A percentile compares a stretch with the other conserved stretches of the same genome.
Conservation (phyloP, 1,140 invertebrate genomes). For the Drosophila mayri region DNA sequence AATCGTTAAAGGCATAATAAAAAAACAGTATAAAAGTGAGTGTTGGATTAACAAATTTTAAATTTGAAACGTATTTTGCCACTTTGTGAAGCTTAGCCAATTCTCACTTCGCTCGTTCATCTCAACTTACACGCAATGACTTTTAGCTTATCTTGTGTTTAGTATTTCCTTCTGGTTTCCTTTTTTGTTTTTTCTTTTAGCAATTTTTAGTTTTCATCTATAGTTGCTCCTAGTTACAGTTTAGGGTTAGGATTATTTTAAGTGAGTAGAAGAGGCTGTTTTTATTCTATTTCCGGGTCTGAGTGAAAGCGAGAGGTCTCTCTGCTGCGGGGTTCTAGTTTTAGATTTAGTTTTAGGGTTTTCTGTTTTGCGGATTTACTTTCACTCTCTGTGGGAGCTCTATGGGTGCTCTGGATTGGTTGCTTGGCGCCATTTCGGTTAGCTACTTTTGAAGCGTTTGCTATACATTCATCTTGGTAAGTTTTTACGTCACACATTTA, state of each 20-base stretch:
- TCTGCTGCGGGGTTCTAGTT: slow-evolving; percentile 15
- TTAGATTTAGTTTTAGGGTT: slow-evolving; percentile 24
- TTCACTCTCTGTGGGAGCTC: not conserved
- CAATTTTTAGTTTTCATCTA: slow-evolving; percentile 25
- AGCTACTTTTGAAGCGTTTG: slow-evolving; percentile 78
- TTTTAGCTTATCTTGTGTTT: slow-evolving; percentile 65
- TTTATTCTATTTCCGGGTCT: slow-evolving; percentile 63
- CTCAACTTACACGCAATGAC: slow-evolving; percentile 74
- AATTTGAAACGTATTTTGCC: slow-evolving; percentile 29
- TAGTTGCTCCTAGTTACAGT: slow-evolving; percentile 46
- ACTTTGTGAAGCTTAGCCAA: slow-evolving; percentile 43
- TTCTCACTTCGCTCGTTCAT: slow-evolving; percentile 25
- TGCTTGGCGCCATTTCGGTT: slow-evolving; percentile 42
- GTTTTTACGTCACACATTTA: slow-evolving; percentile 74
- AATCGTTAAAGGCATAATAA: slow-evolving; percentile 67
- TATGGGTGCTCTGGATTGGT: slow-evolving; percentile 49
- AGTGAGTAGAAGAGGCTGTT: slow-evolving; percentile 41
- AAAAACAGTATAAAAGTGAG: slow-evolving; percentile 65
- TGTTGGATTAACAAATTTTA: slow-evolving; percentile 27
- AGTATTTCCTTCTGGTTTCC: slow-evolving; percentile 11
- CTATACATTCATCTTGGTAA: slow-evolving; percentile 70
- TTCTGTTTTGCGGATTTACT: slow-evolving; percentile 14
- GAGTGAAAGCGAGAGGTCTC: slow-evolving; percentile 27
- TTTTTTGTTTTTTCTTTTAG: slow-evolving; percentile 18
- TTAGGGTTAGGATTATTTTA: slow-evolving; percentile 40